phyloP scores from a whole-genome alignment of 2,888 invertebrate species.

The Hyles lineata region DNA sequence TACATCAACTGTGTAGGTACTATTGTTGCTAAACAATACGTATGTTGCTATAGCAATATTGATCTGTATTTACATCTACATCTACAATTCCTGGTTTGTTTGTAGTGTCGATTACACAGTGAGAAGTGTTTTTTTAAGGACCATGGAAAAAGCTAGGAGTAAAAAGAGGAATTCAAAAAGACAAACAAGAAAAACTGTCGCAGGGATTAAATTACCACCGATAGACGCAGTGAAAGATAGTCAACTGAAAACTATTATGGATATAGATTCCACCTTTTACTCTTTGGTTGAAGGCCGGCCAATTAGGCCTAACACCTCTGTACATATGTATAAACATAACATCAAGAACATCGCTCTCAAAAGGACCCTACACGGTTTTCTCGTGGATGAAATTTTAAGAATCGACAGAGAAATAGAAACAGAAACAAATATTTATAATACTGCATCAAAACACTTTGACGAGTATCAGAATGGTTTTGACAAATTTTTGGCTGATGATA shows the following conservation, averaged over 20 bases:
- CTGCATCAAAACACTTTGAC: slow-evolving; percentile 69
- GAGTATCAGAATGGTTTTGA: slow-evolving; percentile 78
- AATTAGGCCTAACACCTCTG: slow-evolving; percentile 82
- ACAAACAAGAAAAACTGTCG: slow-evolving; percentile 58
- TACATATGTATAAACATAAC: slow-evolving; percentile 82
- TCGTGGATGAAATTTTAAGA: slow-evolving; percentile 74
- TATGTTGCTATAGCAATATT: slow-evolving; percentile 69
- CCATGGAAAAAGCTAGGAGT: slow-evolving; percentile 29
- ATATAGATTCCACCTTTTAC: slow-evolving; percentile 87
- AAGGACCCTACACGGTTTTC: slow-evolving; percentile 67
- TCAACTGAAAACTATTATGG: slow-evolving; percentile 81
- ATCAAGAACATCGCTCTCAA: slow-evolving; percentile 75
- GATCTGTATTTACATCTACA: no score
- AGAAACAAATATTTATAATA: slow-evolving; percentile 68
- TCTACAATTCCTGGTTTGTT: slow-evolving; percentile 23
- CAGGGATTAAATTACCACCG: slow-evolving; percentile 72
- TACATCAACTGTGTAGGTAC: background rate
- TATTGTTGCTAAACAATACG: background rate
- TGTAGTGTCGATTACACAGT: background rate
- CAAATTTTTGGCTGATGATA: slow-evolving; percentile 77
- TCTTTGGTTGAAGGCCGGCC: slow-evolving; percentile 85
- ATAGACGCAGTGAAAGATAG: slow-evolving; percentile 59
- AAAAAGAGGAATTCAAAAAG: slow-evolving; percentile 59
- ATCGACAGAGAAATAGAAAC: slow-evolving; percentile 73
- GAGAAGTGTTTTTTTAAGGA: background rate